Evolutionary conservation across 2,888 invertebrate genomes (phyloP), one percentile per base, ranked within the genome.

Genomic region (Pardosa pseudoannulata): DNA sequence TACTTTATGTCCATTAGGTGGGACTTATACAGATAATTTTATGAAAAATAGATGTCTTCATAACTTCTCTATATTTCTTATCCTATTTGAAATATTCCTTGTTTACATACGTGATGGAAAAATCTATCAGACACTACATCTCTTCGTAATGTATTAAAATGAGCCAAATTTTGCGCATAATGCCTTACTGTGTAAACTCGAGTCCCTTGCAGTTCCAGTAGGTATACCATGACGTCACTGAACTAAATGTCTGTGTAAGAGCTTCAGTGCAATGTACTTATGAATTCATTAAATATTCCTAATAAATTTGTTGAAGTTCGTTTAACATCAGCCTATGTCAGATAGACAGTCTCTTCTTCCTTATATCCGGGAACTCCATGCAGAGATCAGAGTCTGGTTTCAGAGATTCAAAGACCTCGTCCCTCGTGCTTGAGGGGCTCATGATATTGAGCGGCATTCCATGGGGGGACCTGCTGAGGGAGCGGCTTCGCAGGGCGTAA

Each of bases 281-380:
- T 5, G 9, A 36, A 36, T 36, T 9, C 36, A 36, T 36, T 7
- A 36, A 36, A 36, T 7, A 36, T 36, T 5, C 16, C 39, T 68
- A 81, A 19, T 64, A 68, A 87, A 87, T 87, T 80, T 70, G 73
- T 80, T 87, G 76, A 9, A 80, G 79, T 72, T 87, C 87, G 23
- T 87, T 79, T 68, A 87, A 68, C 72, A 80, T 80, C 9, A 87
- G 70, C 74, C 56, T 79, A 29, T 80, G 87, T 88, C 86, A 88
- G 16, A 88, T 88, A 68, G 88, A 88, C 79, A 83, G 71, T 65
- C 88, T 68, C 68, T 88, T 88, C 28, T 80, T 79, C 28, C 79
- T 67, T 16, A 79, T 80, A 28, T 88, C 88, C n/a, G 85, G 85
- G 36, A 80, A 78, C 19, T 83, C 78, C 76, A 83, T 73, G 56